Conservation (phyloP, 2,113 vertebrate genomes). For the Chaetodon trifascialis region DNA sequence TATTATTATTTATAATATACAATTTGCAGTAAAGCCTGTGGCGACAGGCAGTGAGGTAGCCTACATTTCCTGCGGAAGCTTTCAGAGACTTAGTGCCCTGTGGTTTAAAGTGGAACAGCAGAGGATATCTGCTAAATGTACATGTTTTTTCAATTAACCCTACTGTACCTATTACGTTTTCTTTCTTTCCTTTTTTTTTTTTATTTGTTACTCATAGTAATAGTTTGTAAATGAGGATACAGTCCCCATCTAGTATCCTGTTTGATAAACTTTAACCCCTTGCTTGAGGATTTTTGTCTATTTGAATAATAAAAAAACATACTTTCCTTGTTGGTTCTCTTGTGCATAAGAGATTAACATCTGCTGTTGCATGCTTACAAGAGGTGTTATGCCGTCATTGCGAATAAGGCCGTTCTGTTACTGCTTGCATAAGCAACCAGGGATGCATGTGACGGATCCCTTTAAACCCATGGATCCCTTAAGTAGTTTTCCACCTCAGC, state of each 20-base stretch:
- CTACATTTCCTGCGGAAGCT: not conserved
- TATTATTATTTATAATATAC: not conserved
- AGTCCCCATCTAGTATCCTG: not conserved
- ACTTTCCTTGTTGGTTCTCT: not conserved
- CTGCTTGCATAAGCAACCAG: constrained; percentile 50
- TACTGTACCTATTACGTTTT: not conserved
- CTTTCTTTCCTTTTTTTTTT: not conserved
- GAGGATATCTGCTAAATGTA: not conserved
- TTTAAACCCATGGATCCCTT: constrained; percentile 64
- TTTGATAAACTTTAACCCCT: not conserved
- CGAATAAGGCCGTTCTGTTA: constrained; percentile 21
- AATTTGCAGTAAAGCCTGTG: not conserved
- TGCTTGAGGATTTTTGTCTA: not conserved
- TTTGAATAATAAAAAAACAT: not conserved
- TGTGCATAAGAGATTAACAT: not conserved
- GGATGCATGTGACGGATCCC: constrained; percentile 54
- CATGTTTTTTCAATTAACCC: not conserved
- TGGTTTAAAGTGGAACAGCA: not conserved
- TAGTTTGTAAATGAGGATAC: not conserved
- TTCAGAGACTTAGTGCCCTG: not conserved
- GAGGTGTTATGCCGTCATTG: constrained; percentile 18
- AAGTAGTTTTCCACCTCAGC: constrained; percentile 67
- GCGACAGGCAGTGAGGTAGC: not conserved
- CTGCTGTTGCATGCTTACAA: constrained; percentile 3
- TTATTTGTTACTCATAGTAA: not conserved